Evolutionary conservation across 2,888 invertebrate species (phyloP), one percentile per base, ranked within the genome.

Genomic region (Tipula lateralis): DNA sequence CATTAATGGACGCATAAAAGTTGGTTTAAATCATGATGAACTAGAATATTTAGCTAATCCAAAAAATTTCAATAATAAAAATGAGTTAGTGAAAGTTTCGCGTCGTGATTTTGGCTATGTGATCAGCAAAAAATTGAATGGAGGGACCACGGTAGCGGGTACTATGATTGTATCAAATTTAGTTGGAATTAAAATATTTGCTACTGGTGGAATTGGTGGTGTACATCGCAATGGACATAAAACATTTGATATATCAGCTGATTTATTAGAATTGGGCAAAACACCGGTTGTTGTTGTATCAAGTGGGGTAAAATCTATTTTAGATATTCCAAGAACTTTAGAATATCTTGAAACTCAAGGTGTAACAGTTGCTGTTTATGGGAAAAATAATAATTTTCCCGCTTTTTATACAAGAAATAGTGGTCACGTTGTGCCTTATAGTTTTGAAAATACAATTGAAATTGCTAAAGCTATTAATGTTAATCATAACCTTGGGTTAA

Each of bases 301-400:
- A 87, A 96, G 98, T 88, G 99, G 99, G 0, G 94, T 98, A 85
- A 99, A 99, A 91, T 98, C 99, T 24, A 99, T 99, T 87, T 92
- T 99, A 85, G 99, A 99, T 89, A 97, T 99, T 87, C 95, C 94
- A 2, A 94, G 95, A 88, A 99, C 99, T 0, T 91, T 99, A 83
- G 99, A 99, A 89, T 98, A 95, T 89, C 91, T 99, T 91, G 99
- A 99, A 92, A 99, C 98, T 0, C 95, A 97, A 89, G 98, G 99
- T 0, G 98, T 99, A 0, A 95, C 96, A 87, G 97, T 99, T 0
- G 94, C 95, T 39, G 93, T 95, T 0, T 95, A 93, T 86, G 95
- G 96, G 0, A 90, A 91, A n/a, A 89, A 90, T 0, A 90, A 91
- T 30, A 92, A 93, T 13, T 99, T 99, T 90, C 99, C 99, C 0